A percentile compares a stretch with the other conserved stretches of the same genome.
These are phyloP conservation scores for Tetragnatha montana DNA, from an alignment of 2,888 invertebrate genomes.

Conservation along the genomic window DNA sequence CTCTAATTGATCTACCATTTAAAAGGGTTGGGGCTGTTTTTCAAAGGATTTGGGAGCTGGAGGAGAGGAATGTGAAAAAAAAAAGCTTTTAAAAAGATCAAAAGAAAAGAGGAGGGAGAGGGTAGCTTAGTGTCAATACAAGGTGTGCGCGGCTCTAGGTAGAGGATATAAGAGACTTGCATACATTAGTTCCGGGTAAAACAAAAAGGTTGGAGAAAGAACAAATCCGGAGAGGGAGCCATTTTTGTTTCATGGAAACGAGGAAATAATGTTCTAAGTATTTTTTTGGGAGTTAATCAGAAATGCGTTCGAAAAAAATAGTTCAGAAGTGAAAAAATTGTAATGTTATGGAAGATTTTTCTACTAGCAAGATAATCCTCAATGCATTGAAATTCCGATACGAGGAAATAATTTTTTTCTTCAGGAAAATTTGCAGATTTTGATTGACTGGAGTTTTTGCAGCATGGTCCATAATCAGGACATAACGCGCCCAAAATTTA, in stretches of 20 bases:
- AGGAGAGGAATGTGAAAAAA: background rate
- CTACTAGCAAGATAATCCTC: too few species aligned
- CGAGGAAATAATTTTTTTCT: too few species aligned
- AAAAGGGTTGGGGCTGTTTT: background rate
- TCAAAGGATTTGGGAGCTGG: background rate
- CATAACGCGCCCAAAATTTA: too few species aligned
- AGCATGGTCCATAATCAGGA: too few species aligned
- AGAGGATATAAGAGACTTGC: background rate
- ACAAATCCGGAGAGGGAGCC: background rate
- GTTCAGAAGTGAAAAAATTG: too few species aligned
- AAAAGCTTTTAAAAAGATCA: background rate
- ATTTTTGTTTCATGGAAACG: background rate
- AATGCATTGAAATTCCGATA: too few species aligned
- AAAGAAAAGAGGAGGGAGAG: background rate
- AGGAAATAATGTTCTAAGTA: background rate
- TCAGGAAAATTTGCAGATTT: too few species aligned
- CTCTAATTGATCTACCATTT: background rate
- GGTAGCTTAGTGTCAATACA: background rate
- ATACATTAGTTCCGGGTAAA: background rate
- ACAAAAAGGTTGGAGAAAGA: background rate
- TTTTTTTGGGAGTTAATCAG: too few species aligned
- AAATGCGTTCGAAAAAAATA: too few species aligned
- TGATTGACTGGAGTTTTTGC: too few species aligned
- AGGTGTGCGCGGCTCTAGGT: background rate
- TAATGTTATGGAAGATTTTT: too few species aligned